These are phyloP conservation scores for Eupithecia vulgata DNA, from an alignment of 2,888 invertebrate genomes.

Conservation along the genomic window DNA sequence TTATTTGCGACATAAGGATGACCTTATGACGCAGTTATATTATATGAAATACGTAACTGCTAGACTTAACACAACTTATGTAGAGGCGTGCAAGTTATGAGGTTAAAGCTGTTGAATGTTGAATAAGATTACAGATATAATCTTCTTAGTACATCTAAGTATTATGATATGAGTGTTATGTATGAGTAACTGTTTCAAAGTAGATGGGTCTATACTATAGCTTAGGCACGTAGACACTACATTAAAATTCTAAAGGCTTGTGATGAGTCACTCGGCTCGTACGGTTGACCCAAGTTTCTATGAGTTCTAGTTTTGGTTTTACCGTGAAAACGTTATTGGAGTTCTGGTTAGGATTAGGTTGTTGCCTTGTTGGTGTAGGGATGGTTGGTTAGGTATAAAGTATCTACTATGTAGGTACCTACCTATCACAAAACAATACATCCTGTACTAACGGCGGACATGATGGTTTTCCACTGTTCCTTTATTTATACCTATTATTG, in stretches of 20 bases:
- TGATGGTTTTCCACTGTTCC: no score
- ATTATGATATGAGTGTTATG: no score
- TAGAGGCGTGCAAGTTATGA: not conserved
- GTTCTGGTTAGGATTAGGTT: not conserved
- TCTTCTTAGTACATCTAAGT: not conserved
- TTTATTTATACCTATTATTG: no score
- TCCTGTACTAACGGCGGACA: no score
- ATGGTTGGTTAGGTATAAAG: no score
- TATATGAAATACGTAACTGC: no score
- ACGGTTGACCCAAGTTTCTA: slow-evolving; percentile 7
- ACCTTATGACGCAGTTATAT: no score
- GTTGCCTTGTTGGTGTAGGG: not conserved
- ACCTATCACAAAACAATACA: no score
- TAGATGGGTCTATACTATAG: not conserved
- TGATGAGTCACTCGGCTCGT: slow-evolving; percentile 16
- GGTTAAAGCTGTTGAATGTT: not conserved
- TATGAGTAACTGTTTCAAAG: not conserved
- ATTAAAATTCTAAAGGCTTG: slow-evolving; percentile 10
- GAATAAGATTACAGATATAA: not conserved
- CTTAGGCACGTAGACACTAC: not conserved
- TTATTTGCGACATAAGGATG: no score
- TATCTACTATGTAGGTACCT: no score
- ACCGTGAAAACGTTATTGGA: not conserved
- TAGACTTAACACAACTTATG: not conserved
- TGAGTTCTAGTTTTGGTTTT: slow-evolving; percentile 6